Percentiles rank a stretch among this genome's conserved stretches.
phyloP scores from a whole-genome alignment of 2,888 invertebrate genomes.

The Dicroscelio sp. region DNA sequence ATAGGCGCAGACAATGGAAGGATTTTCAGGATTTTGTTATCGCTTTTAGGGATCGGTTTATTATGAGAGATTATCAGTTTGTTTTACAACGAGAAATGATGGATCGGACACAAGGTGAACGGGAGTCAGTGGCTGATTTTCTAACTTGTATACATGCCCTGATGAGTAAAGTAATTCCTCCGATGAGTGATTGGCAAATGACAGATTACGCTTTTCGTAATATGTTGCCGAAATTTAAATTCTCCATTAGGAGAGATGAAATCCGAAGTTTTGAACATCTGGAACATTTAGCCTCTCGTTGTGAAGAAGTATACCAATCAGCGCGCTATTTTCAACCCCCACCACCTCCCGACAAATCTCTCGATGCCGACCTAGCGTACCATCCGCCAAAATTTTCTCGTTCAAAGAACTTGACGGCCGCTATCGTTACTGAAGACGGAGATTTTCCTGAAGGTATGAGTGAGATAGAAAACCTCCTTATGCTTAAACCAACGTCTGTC shows the following conservation, averaged over 20 bases:
- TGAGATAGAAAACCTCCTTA: no score
- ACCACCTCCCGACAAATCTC: background rate
- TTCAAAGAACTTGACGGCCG: no score
- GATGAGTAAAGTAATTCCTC: background rate
- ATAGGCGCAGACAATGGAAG: background rate
- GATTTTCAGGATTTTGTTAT: background rate
- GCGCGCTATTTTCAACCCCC: background rate
- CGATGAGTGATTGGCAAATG: conserved; percentile 1
- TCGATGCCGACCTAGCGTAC: background rate
- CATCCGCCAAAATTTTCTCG: background rate
- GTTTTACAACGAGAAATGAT: background rate
- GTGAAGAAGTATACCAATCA: background rate
- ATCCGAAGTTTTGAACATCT: background rate
- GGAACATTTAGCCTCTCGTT: background rate
- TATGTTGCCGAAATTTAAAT: conserved; percentile 5
- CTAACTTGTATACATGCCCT: conserved; percentile 39
- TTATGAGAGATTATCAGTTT: conserved; percentile 15
- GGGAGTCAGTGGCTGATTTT: conserved; percentile 38
- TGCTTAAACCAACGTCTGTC: no score
- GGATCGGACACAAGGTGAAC: conserved; percentile 36
- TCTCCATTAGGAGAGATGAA: background rate
- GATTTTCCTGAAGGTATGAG: no score
- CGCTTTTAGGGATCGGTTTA: conserved; percentile 10
- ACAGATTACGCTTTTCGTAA: conserved; percentile 5
- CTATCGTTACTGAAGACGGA: no score